phyloP scores from a whole-genome alignment of 2,888 invertebrate genomes.

The Drosophila buzzatii region DNA sequence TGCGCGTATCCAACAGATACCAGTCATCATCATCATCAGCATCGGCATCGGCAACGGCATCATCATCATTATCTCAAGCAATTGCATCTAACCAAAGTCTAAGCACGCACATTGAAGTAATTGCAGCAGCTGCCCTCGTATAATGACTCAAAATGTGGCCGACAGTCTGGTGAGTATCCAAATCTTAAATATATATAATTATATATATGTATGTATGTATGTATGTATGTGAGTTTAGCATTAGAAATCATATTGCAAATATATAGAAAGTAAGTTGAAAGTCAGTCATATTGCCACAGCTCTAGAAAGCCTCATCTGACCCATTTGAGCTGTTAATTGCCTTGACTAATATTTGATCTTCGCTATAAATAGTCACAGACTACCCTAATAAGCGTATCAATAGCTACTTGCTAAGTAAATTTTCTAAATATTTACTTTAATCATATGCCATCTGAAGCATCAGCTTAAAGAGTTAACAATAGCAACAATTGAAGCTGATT shows the following conservation, averaged over 20 bases:
- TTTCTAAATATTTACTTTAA: neutral
- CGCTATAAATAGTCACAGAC: conserved; percentile 35
- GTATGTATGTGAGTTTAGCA: neutral
- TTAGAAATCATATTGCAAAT: conserved; percentile 55
- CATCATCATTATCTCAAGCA: conserved; percentile 33
- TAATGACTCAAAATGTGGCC: conserved; percentile 85
- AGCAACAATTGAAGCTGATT: neutral
- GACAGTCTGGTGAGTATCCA: conserved; percentile 85
- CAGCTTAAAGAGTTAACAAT: neutral
- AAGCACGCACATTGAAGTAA: conserved; percentile 73
- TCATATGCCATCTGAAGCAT: neutral
- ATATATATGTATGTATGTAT: conserved; percentile 2
- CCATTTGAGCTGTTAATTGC: conserved; percentile 47
- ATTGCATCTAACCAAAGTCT: conserved; percentile 72
- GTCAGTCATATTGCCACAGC: neutral
- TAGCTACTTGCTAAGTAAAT: conserved; percentile 5
- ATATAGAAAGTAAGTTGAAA: conserved; percentile 54
- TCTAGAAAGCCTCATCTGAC: conserved; percentile 21
- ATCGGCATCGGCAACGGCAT: neutral
- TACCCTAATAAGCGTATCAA: neutral
- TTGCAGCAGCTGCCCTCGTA: conserved; percentile 71
- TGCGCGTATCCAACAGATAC: conserved; percentile 68
- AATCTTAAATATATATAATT: neutral
- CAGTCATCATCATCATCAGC: conserved; percentile 58
- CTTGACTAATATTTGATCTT: conserved; percentile 34